Conservation (phyloP, 2,113 vertebrate species). For the Abramis brama region DNA sequence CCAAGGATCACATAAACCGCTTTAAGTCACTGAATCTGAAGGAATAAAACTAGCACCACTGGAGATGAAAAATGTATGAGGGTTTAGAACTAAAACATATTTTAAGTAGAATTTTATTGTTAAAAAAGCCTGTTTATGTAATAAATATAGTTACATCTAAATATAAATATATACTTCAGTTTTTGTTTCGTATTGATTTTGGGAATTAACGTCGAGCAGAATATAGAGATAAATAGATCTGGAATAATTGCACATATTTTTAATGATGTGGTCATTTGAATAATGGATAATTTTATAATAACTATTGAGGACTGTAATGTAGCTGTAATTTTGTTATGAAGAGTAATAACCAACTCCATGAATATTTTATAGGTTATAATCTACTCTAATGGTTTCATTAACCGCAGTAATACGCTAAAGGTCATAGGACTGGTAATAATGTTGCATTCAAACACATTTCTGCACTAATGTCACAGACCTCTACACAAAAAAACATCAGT, state of each 20-base stretch:
- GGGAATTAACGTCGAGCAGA: not conserved
- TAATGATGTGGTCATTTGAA: constrained; percentile 22
- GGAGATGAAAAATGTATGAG: not conserved
- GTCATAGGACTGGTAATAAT: constrained; percentile 26
- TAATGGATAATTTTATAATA: not conserved
- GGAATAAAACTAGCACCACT: not conserved
- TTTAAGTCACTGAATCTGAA: not conserved
- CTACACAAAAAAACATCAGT: constrained; percentile 7
- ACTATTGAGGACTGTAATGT: not conserved
- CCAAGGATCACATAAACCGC: not conserved
- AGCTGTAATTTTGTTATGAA: constrained; percentile 22
- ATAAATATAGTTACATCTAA: not conserved
- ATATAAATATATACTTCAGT: not conserved
- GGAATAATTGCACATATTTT: not conserved
- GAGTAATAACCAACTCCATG: constrained; percentile 19
- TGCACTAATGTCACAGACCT: constrained; percentile 11
- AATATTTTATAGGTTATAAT: constrained; percentile 50
- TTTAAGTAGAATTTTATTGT: not conserved
- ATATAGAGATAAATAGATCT: not conserved
- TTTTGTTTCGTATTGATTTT: not conserved
- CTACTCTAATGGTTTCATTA: constrained; percentile 44
- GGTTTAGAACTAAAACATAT: not conserved
- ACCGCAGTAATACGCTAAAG: constrained; percentile 54
- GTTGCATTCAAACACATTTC: constrained; percentile 36
- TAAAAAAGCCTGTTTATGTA: not conserved